Conservation (phyloP, 2,113 vertebrate species). For the Cettia cetti region DNA sequence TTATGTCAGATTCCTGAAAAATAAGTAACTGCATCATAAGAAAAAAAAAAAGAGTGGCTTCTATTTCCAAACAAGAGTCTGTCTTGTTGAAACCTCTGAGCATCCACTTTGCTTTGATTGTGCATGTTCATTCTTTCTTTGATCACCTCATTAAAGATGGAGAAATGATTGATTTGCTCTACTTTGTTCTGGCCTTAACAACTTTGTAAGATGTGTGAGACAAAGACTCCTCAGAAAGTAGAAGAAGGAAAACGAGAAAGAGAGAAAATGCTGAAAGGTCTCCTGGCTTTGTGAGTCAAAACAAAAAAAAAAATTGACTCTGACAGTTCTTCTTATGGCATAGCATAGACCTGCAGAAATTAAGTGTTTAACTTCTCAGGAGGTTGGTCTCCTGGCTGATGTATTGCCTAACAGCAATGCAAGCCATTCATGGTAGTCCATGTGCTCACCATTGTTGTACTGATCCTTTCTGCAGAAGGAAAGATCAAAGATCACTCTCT, state of each 20-base stretch:
- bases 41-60: neutral
- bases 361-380: neutral
- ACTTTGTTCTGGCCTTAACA: neutral
- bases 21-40: neutral
- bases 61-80: neutral
- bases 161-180: neutral
- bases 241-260: neutral
- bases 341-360: neutral
- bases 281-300: neutral
- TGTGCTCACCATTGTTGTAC: neutral
- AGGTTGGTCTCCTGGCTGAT: neutral
- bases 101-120: neutral
- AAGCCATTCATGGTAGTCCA: neutral
- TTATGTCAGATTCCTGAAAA: neutral
- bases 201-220: neutral
- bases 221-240: neutral
- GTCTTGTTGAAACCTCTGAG: neutral
- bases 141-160: constrained; percentile 5
- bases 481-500: neutral
- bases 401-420: neutral
- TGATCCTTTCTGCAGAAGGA: neutral
- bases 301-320: neutral
- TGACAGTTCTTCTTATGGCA: neutral
- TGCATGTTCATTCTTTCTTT: neutral
- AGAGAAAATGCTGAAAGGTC: neutral